Percentiles rank a stretch among this genome's conserved stretches.
These are phyloP conservation scores for Drosophila melanogaster DNA, from an alignment of 1,140 invertebrate genomes.

Conservation along the genomic window Release_6_plus_ISO1_MT NT_037436.4:18157001-18157500, in stretches of 20 bases:
- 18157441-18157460: slow-evolving; percentile 18
- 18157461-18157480: not conserved
- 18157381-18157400: slow-evolving; percentile 76
- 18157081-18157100: slow-evolving; percentile 66
- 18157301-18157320: slow-evolving; percentile 25
- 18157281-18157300: not conserved
- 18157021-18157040: slow-evolving; percentile 90
- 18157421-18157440: slow-evolving; percentile 77
- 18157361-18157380: slow-evolving; percentile 25
- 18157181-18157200: too few relatives aligned
- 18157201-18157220: too few relatives aligned
- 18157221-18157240: too few relatives aligned
- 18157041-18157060: slow-evolving; percentile 89
- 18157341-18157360: slow-evolving; percentile 23
- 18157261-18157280: not conserved
- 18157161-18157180: too few relatives aligned
- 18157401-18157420: slow-evolving; percentile 66
- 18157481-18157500: slow-evolving; percentile 35
- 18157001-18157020: slow-evolving; percentile 87
- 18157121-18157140: too few relatives aligned
- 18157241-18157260: not conserved
- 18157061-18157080: slow-evolving; percentile 84
- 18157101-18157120: not conserved
- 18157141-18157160: too few relatives aligned
- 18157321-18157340: slow-evolving; percentile 34